Base-by-base conservation (phyloP, 2,888 invertebrate genomes). In the Morinoia aosen region DNA sequence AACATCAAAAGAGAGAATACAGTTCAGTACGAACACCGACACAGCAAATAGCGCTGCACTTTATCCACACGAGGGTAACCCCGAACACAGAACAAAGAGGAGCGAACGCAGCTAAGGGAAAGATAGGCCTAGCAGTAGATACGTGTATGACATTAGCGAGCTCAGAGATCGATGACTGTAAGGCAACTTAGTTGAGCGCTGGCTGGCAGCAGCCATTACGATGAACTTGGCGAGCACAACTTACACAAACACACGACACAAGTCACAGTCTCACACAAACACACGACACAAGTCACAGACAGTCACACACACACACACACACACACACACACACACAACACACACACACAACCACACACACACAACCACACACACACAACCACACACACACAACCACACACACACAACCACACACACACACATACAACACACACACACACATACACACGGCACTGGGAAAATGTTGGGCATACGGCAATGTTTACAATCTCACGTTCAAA, bases 41-140 rank as follows among this genome's bases (percentile, higher is more conserved):
- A 76, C 76, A 19, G 61, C 61, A 19, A 61, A 33, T 33, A 76
- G 33, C 25, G 76, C 25, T 10, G 33, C 76, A 76, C 76, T 76
- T 33, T 25, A 2, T 0, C 8, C 25, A 1, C 76, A 33, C 76
- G 76, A 76, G 76, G 76, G 76, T 76, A 19, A 0, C 76, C 8
- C 61, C 12, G 14, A 61, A 61, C 61, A 19, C 14, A 76, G 76
- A 76, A 76, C 76, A 76, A 76, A 76, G 76, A 76, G 25, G 76
- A 76, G 76, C 33, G 76, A 16, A 76, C 76, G 33, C 76, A 76
- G 76, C 25, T 25, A 33, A 10, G 16, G 61, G 61, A 76, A 8
- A 76, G 76, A 76, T 76, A 76, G 76, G 76, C 76, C 76, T 76
- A 76, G 76, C 76, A 76, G 76, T 76, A 76, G 25, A 76, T 76